Percentiles rank a stretch among this genome's conserved stretches.
Evolutionary conservation across 2,888 invertebrate species (phyloP).

Genomic region (Coremacera marginata): DNA sequence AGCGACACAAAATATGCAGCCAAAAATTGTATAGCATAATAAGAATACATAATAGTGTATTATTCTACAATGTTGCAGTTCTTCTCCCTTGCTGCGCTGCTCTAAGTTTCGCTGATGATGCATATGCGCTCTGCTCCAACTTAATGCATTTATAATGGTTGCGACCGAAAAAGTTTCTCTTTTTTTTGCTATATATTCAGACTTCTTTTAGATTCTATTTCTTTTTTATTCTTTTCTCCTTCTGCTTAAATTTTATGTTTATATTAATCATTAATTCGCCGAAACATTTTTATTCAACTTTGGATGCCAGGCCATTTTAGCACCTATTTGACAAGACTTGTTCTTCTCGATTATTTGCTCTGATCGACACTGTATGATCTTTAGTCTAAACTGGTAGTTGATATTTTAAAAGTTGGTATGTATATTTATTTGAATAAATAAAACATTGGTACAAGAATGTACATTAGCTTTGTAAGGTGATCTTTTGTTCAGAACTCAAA

Average conservation of each 20-base stretch:
- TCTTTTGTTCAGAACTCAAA: too few relatives aligned
- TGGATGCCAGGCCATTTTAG: background rate
- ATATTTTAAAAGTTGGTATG: too few relatives aligned
- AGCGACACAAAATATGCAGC: background rate
- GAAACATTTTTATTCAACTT: background rate
- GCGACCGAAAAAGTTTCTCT: background rate
- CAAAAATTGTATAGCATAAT: background rate
- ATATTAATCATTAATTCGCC: conserved; percentile 34
- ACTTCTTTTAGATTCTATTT: background rate
- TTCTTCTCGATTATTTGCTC: background rate
- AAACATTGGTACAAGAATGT: too few relatives aligned
- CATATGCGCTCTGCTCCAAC: conserved; percentile 15
- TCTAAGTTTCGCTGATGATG: too few relatives aligned
- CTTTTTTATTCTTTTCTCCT: background rate
- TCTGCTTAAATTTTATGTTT: conserved; percentile 21
- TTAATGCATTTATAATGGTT: conserved; percentile 33
- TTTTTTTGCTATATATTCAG: background rate
- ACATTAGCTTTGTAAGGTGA: too few relatives aligned
- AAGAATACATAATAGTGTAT: background rate
- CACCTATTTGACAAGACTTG: conserved; percentile 1
- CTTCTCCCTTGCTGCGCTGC: background rate
- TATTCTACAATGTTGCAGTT: background rate
- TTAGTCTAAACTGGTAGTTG: too few relatives aligned
- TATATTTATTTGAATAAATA: too few relatives aligned
- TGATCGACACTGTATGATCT: too few relatives aligned